Conservation (phyloP, 2,113 vertebrate species). For the Casuarius casuarius region DNA sequence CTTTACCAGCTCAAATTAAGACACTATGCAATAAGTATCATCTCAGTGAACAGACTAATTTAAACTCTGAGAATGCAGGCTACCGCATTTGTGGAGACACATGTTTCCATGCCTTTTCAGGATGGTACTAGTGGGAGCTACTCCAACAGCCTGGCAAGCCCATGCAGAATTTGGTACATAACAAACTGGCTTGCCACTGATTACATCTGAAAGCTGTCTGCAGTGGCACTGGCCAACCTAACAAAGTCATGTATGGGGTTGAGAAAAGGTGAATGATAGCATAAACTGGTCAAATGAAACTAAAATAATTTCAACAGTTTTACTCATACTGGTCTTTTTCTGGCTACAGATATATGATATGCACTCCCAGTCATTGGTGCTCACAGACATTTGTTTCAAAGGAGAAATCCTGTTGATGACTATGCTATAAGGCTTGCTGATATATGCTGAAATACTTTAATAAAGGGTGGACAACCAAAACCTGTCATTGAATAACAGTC, state of each 20-base stretch:
- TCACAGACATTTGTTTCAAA: background rate
- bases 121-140: background rate
- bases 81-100: constrained; percentile 30
- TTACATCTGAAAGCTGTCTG: constrained; percentile 48
- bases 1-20: background rate
- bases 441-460: background rate
- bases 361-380: too few relatives aligned
- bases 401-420: background rate
- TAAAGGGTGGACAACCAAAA: background rate
- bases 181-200: background rate
- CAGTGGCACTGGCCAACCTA: background rate
- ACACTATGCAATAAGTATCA: background rate
- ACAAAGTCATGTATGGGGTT: background rate
- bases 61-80: background rate
- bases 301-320: background rate
- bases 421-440: background rate
- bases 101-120: constrained; percentile 36
- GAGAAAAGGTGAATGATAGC: background rate
- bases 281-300: background rate
- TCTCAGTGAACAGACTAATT: background rate
- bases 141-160: constrained; percentile 50
- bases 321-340: background rate
- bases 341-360: background rate
- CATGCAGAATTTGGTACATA: background rate
- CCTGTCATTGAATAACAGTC: background rate